phyloP scores from a whole-genome alignment of 2,888 invertebrate genomes.

The Phaonia tiefii region DNA sequence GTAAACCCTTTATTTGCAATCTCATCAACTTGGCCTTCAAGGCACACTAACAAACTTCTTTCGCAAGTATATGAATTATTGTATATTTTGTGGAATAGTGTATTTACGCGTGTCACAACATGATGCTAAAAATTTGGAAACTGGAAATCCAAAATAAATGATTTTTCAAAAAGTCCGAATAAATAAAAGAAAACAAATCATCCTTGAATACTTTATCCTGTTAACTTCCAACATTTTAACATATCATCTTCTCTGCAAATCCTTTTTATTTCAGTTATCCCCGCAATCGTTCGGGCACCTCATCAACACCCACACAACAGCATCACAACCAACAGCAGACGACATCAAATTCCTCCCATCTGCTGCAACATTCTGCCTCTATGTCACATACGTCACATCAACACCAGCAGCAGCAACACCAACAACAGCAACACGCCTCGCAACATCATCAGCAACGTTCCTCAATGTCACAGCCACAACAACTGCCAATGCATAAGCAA shows the following conservation, averaged over 20 bases:
- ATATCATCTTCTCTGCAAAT: not conserved
- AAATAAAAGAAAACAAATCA: no score
- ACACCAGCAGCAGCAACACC: conserved; percentile 72
- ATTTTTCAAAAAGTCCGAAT: no score
- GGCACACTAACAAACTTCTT: no score
- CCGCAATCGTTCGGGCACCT: conserved; percentile 73
- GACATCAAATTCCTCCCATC: conserved; percentile 60
- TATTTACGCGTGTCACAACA: no score
- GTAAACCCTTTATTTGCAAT: no score
- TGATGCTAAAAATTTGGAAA: no score
- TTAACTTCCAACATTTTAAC: no score
- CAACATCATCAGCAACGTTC: conserved; percentile 68
- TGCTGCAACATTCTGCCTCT: conserved; percentile 67
- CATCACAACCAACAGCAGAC: conserved; percentile 70
- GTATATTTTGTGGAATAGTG: no score
- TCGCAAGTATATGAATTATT: no score
- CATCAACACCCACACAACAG: conserved; percentile 71
- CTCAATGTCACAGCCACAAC: conserved; percentile 70
- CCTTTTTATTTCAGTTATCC: conserved; percentile 71
- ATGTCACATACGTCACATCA: conserved; percentile 68
- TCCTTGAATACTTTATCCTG: no score
- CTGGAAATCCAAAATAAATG: no score
- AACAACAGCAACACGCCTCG: conserved; percentile 57
- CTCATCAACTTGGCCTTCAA: no score
- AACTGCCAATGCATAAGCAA: conserved; percentile 67